Conservation (phyloP, 2,113 vertebrate genomes). For the Puma concolor region DNA sequence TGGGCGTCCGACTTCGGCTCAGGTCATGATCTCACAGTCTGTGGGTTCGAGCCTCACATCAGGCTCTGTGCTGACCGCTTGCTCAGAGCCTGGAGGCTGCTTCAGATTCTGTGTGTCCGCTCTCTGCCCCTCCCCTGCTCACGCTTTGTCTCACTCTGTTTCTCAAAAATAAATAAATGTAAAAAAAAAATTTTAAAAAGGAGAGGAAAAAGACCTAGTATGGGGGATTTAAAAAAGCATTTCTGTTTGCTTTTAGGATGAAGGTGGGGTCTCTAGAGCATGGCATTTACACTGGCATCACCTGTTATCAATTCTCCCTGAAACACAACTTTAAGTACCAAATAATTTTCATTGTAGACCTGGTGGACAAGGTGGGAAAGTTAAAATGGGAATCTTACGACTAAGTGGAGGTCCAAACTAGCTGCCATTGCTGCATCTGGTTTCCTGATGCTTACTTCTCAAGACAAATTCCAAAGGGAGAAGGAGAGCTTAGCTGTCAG, state of each 20-base stretch:
- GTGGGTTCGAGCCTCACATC: too few species aligned
- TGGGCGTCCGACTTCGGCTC: too few species aligned
- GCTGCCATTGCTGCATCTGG: neutral
- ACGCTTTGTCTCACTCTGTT: too few species aligned
- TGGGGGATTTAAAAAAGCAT: neutral
- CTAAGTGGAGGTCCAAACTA: neutral
- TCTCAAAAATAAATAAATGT: too few species aligned
- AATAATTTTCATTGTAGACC: neutral
- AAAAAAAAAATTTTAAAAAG: neutral
- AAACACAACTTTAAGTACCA: neutral
- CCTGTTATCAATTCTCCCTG: neutral
- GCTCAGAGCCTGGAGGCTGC: too few species aligned
- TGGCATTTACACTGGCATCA: neutral
- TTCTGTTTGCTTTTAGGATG: constrained; percentile 42
- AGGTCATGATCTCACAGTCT: too few species aligned
- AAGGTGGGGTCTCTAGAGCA: neutral
- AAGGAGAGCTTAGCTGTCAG: neutral
- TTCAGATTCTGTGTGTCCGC: too few species aligned
- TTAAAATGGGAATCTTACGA: neutral
- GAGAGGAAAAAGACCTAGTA: neutral
- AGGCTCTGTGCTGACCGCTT: too few species aligned
- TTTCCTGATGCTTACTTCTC: neutral
- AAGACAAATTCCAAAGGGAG: constrained; percentile 11
- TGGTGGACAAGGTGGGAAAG: neutral
- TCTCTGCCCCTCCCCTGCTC: too few species aligned